A percentile compares a stretch with the other conserved stretches of the same genome.
phyloP scores from a whole-genome alignment of 2,888 invertebrate genomes.

The Poecilobothrus nobilitatus region DNA sequence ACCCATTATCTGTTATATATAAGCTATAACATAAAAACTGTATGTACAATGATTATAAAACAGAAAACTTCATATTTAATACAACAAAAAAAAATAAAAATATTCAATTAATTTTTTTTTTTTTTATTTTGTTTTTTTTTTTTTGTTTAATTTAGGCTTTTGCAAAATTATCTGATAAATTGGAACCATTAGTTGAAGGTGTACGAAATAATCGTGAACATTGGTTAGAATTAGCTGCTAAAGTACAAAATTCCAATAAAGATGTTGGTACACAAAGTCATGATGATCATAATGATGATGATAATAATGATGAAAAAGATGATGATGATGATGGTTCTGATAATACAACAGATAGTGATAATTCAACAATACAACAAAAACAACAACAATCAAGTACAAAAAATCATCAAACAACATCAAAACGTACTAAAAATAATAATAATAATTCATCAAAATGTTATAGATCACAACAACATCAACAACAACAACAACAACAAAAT shows the following conservation, averaged over 20 bases:
- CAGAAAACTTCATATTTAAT: no score
- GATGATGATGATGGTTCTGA: slow-evolving; percentile 19
- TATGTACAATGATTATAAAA: no score
- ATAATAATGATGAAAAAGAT: slow-evolving; percentile 21
- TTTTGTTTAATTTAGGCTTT: slow-evolving; percentile 59
- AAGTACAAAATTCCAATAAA: slow-evolving; percentile 31
- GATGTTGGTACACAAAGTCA: background rate
- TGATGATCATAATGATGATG: slow-evolving; percentile 7
- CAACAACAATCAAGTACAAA: background rate
- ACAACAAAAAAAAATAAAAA: no score
- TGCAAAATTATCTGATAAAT: slow-evolving; percentile 65
- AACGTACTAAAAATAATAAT: slow-evolving; percentile 20
- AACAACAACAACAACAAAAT: slow-evolving; percentile 14
- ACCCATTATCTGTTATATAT: no score
- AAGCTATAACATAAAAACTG: no score
- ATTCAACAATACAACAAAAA: background rate
- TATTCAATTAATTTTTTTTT: no score
- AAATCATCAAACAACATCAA: slow-evolving; percentile 9
- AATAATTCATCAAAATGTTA: slow-evolving; percentile 17
- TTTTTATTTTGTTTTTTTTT: no score
- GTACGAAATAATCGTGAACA: slow-evolving; percentile 72
- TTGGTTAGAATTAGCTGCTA: slow-evolving; percentile 68
- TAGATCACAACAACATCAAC: background rate
- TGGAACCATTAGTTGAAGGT: slow-evolving; percentile 74
- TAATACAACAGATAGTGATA: background rate